These are phyloP conservation scores for Craniophora ligustri DNA, from an alignment of 2,888 invertebrate genomes.

Conservation along the genomic window DNA sequence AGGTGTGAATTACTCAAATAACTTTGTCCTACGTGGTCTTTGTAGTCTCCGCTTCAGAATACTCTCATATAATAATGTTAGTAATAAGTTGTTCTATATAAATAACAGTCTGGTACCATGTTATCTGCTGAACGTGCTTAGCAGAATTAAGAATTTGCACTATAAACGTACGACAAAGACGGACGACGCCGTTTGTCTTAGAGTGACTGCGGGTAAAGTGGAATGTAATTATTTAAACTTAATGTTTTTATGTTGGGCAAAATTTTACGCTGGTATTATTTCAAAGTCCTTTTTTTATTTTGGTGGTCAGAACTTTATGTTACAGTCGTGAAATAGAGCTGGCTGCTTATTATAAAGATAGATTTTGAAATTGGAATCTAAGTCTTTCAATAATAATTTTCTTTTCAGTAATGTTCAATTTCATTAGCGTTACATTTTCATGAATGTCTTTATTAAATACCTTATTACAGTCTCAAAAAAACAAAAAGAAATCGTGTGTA, in stretches of 20 bases:
- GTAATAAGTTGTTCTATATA: constrained; percentile 32
- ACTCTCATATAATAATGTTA: constrained; percentile 6
- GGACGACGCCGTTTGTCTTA: constrained; percentile 26
- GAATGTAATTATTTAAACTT: constrained; percentile 22
- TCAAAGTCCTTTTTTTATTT: background rate
- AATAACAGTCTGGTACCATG: constrained; percentile 38
- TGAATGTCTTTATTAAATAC: background rate
- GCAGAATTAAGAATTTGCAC: constrained; percentile 49
- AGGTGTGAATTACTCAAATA: constrained; percentile 38
- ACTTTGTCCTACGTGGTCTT: constrained; percentile 38
- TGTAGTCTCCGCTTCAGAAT: constrained; percentile 16
- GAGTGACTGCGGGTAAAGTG: constrained; percentile 28
- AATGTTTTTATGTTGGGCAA: background rate
- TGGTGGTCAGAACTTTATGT: background rate
- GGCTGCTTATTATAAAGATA: background rate
- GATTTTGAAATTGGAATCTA: background rate
- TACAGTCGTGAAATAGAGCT: background rate
- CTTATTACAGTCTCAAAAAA: background rate
- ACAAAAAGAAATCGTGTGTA: background rate
- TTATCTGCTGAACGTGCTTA: constrained; percentile 47
- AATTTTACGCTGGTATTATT: constrained; percentile 1
- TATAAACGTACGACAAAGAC: constrained; percentile 30
- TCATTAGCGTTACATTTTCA: background rate
- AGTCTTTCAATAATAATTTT: too few relatives aligned
- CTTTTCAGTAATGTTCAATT: background rate